Percentiles rank a stretch among this genome's conserved stretches.
phyloP scores from a whole-genome alignment of 2,888 invertebrate species.

The Tortrix viridana region DNA sequence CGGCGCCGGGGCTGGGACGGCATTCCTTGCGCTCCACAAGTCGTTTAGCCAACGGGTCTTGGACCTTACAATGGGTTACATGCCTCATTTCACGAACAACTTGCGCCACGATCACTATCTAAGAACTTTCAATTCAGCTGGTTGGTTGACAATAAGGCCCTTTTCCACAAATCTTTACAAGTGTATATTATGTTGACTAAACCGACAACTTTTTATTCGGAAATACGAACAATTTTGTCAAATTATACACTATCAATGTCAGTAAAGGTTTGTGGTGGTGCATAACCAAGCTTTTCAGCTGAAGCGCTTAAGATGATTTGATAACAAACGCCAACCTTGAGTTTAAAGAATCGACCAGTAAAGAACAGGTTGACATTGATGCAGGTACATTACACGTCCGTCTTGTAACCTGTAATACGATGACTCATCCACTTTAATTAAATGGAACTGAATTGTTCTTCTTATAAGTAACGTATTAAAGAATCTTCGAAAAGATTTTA shows the following conservation, averaged over 20 bases:
- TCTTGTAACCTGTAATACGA: constrained; percentile 19
- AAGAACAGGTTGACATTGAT: constrained; percentile 61
- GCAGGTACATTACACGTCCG: constrained; percentile 34
- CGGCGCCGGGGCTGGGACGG: constrained; percentile 60
- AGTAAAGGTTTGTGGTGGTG: not conserved
- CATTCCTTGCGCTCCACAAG: constrained; percentile 67
- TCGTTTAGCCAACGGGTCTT: constrained; percentile 64
- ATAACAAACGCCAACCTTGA: constrained; percentile 23
- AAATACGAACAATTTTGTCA: no score
- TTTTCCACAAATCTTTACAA: not conserved
- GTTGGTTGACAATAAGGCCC: not conserved
- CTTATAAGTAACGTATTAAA: constrained; percentile 11
- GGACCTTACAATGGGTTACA: constrained; percentile 56
- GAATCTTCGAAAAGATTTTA: constrained; percentile 12
- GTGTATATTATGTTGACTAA: no score
- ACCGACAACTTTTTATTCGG: not conserved
- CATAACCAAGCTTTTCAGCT: not conserved
- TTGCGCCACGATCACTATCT: constrained; percentile 7
- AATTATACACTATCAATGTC: no score
- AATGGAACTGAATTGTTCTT: constrained; percentile 23
- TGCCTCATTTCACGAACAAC: constrained; percentile 39
- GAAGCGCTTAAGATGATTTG: constrained; percentile 18
- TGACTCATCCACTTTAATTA: constrained; percentile 35
- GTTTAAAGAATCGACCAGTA: constrained; percentile 22
- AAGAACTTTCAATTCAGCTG: not conserved